These are phyloP conservation scores for Drosophila kanekoi DNA, from an alignment of 2,888 invertebrate species.

Conservation along the genomic window DNA sequence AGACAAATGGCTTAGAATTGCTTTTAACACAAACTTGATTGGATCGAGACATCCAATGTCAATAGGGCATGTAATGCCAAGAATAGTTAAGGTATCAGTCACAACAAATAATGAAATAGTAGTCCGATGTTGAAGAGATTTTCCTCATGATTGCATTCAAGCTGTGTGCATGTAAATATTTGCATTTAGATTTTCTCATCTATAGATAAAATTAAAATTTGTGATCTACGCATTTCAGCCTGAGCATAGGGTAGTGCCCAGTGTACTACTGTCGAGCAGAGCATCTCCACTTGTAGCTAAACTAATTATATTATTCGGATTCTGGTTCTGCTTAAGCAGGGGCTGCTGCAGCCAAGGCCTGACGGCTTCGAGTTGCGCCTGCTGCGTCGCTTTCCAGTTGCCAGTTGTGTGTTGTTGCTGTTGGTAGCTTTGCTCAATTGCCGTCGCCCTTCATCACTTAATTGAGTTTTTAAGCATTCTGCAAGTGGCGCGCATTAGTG, in stretches of 20 bases:
- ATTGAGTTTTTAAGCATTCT: slow-evolving; percentile 67
- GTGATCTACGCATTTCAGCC: too few relatives aligned
- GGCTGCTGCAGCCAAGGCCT: slow-evolving; percentile 7
- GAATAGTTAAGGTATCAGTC: too few relatives aligned
- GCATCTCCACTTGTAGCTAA: slow-evolving; percentile 13
- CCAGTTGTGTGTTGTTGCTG: background rate
- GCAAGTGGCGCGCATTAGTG: slow-evolving; percentile 55
- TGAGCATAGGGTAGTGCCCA: too few relatives aligned
- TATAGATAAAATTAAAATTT: background rate
- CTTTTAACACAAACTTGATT: too few relatives aligned
- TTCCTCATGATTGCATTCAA: too few relatives aligned
- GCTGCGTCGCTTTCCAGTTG: slow-evolving; percentile 2
- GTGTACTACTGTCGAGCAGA: background rate
- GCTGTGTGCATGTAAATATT: too few relatives aligned
- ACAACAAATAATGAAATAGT: too few relatives aligned
- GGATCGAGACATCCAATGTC: too few relatives aligned
- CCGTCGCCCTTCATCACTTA: slow-evolving; percentile 55
- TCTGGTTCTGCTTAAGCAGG: slow-evolving; percentile 4
- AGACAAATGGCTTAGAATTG: too few relatives aligned
- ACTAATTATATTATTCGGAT: slow-evolving; percentile 41
- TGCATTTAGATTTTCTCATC: too few relatives aligned
- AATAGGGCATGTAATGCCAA: too few relatives aligned
- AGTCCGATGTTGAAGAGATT: too few relatives aligned
- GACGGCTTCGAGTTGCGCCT: slow-evolving; percentile 2
- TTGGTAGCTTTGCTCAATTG: slow-evolving; percentile 36